phyloP scores from a whole-genome alignment of 2,888 invertebrate genomes.

The Tipula unca region DNA sequence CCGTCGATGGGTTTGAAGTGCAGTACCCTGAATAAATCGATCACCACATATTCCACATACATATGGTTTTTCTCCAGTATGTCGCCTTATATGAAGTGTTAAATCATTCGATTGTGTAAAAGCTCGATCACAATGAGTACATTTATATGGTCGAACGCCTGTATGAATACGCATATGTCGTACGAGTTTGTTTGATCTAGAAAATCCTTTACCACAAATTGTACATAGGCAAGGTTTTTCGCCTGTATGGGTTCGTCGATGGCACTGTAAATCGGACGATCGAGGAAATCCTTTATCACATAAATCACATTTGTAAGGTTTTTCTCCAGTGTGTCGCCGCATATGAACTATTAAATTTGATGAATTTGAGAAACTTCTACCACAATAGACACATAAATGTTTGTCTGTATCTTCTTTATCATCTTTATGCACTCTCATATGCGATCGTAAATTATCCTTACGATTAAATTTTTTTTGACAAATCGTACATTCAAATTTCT shows the following conservation, averaged over 20 bases:
- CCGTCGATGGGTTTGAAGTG: conserved; percentile 54
- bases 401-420: conserved; percentile 36
- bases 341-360: conserved; percentile 57
- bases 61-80: conserved; percentile 60
- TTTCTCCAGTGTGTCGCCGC: conserved; percentile 58
- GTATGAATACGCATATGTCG: conserved; percentile 51
- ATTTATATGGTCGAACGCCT: conserved; percentile 52
- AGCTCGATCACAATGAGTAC: conserved; percentile 44
- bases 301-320: conserved; percentile 54
- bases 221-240: conserved; percentile 49
- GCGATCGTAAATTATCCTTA: conserved; percentile 51
- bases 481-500: conserved; percentile 48
- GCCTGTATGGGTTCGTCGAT: conserved; percentile 52
- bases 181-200: conserved; percentile 52
- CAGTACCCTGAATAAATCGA: conserved; percentile 57
- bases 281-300: conserved; percentile 55
- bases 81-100: conserved; percentile 58
- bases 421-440: conserved; percentile 47
- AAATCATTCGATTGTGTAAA: conserved; percentile 67
- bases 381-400: conserved; percentile 51
- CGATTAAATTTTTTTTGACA: conserved; percentile 52
- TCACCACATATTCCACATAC: conserved; percentile 58
- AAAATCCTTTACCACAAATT: conserved; percentile 38
- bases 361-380: conserved; percentile 51
- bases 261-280: conserved; percentile 53